Base-by-base conservation (phyloP, 2,888 invertebrate genomes). In the Harpagoxenus sublaevis region DNA sequence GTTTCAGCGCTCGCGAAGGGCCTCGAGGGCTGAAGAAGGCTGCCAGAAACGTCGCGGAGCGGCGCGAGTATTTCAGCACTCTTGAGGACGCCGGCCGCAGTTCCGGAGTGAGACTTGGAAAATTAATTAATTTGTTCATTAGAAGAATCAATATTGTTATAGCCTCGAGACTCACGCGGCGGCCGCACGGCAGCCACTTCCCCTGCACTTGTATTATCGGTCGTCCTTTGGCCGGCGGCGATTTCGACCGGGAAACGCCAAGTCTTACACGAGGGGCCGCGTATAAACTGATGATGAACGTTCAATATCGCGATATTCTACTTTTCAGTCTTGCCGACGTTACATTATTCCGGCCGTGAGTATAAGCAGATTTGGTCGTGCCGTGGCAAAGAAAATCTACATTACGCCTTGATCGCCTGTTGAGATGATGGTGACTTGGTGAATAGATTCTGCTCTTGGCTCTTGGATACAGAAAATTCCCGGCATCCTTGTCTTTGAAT, bases 81-180 rank as follows among this genome's bases (percentile, higher is more conserved):
- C 57, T 85, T 51, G 73, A 60, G 57, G 45, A 23, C 9, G 51
- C 45, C 28, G 63, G 66, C 48, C 31, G 51, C 57, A 55, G 42
- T 60, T 35, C 51, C 57, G 28, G 65, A 55, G 75, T 85, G 84
- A 79, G 63, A 87, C 89, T 86, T 88, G 78, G 83, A 79, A 89
- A 90, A 93, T 90, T 89, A 90, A 91, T 91, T 90, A 89, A 90
- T 90, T 89, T 86, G 84, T 91, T 91, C 87, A 84, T 92, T 90
- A 91, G 87, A 82, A 88, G 88, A 88, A 88, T 90, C 91, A 87
- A 90, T 91, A 89, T 89, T 90, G 85, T 86, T 88, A 35, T 74
- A 84, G 77, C 42, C 53, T 60, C 70, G 68, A 70, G 84, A 65
- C 62, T 23, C 53, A 35, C 53, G 75, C 60, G 48, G 53, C 66